Percentiles rank a stretch among this genome's conserved stretches.
These are phyloP conservation scores for Phalacrocorax pelagicus DNA, from an alignment of 2,113 vertebrate species.

Conservation along the genomic window DNA sequence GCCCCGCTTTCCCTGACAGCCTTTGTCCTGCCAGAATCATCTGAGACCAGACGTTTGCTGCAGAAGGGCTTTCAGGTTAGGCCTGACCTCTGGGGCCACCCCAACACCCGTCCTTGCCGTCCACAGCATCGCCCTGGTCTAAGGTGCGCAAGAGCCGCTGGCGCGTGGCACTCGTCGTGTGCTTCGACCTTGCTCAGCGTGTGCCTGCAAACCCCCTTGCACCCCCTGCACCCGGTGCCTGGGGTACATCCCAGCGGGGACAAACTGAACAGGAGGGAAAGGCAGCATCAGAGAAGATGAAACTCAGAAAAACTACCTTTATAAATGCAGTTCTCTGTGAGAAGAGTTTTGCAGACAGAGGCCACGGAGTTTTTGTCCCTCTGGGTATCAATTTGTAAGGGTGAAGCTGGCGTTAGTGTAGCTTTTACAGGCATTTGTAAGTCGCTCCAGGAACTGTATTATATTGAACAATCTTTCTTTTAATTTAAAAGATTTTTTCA, in stretches of 20 bases:
- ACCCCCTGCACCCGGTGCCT: accelerated
- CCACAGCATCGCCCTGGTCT: neutral
- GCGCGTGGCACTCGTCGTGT: accelerated
- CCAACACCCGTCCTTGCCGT: neutral
- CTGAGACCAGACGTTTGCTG: neutral
- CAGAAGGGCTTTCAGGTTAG: neutral
- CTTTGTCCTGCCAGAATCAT: neutral
- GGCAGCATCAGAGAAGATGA: neutral
- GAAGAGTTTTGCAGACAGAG: neutral
- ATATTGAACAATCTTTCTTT: neutral
- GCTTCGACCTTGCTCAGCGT: neutral
- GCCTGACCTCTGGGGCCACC: neutral
- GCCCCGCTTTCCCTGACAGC: neutral
- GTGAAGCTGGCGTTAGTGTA: accelerated
- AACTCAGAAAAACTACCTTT: accelerated
- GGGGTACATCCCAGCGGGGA: accelerated
- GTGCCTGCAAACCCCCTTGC: neutral
- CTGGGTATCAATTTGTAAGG: neutral
- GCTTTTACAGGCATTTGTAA: neutral
- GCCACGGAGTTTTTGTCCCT: accelerated
- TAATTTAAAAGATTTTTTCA: neutral
- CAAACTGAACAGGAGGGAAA: too few relatives aligned
- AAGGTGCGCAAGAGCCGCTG: neutral
- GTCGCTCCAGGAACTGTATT: neutral
- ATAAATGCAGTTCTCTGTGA: neutral